These are phyloP conservation scores for Drosophila littoralis DNA, from an alignment of 1,140 invertebrate genomes.

Conservation along the genomic window DNA sequence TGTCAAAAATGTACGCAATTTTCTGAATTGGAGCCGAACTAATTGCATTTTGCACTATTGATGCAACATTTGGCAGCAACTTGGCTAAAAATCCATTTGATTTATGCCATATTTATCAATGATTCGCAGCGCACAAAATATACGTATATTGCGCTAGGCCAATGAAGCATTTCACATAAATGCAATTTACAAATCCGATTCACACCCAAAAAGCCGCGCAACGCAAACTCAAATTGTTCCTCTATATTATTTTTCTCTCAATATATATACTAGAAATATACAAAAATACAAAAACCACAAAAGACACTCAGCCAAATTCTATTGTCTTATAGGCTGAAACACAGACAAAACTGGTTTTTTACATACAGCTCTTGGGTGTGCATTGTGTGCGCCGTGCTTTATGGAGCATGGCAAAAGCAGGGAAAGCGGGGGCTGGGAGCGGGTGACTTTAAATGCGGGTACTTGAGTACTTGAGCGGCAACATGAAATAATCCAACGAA, in stretches of 20 bases:
- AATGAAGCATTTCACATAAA: slow-evolving; percentile 47
- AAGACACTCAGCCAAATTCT: slow-evolving; percentile 46
- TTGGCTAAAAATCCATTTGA: slow-evolving; percentile 54
- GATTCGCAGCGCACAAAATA: slow-evolving; percentile 29
- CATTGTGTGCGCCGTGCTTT: slow-evolving; percentile 26
- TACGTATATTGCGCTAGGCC: slow-evolving; percentile 16
- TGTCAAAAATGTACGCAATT: slow-evolving; percentile 54
- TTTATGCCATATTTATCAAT: slow-evolving; percentile 68
- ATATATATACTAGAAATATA: slow-evolving; percentile 1
- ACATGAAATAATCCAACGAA: slow-evolving; percentile 32
- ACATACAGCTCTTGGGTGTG: slow-evolving; percentile 18
- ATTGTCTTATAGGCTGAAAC: slow-evolving; percentile 26
- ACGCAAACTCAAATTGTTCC: not conserved
- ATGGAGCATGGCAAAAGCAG: slow-evolving; percentile 16
- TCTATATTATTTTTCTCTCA: not conserved
- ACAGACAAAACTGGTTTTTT: slow-evolving; percentile 45
- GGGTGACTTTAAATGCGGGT: slow-evolving; percentile 25
- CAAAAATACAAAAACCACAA: slow-evolving; percentile 28
- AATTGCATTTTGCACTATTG: slow-evolving; percentile 68
- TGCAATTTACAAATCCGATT: slow-evolving; percentile 38
- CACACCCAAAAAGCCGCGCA: slow-evolving; percentile 20
- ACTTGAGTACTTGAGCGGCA: slow-evolving; percentile 17
- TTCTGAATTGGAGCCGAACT: slow-evolving; percentile 76
- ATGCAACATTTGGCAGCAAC: slow-evolving; percentile 56
- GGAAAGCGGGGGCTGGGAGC: not conserved